Percentiles rank a stretch among this genome's conserved stretches.
These are phyloP conservation scores for Eulemur rubriventer DNA, from an alignment of 2,797 vertebrate genomes.

Conservation along the genomic window DNA sequence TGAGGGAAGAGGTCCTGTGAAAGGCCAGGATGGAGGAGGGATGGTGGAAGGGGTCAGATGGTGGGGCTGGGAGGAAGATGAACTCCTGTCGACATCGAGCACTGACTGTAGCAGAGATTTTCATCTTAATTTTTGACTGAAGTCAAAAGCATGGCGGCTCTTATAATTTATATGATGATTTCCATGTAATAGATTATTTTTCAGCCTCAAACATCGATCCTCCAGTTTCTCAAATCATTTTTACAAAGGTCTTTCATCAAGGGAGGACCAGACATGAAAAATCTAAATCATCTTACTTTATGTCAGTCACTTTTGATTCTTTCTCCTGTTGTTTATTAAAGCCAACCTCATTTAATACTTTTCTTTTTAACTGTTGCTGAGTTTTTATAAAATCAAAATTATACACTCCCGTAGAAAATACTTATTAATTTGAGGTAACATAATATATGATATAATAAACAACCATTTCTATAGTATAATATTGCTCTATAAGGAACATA, in stretches of 20 bases:
- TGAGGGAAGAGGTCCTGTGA: not conserved
- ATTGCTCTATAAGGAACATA: not conserved
- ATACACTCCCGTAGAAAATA: not conserved
- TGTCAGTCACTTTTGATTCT: not conserved
- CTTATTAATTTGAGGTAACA: not conserved
- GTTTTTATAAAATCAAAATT: slow-evolving; percentile 28
- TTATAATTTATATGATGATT: not conserved
- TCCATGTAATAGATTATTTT: not conserved
- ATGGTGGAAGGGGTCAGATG: too few species aligned
- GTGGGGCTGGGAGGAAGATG: not conserved
- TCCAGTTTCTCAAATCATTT: not conserved
- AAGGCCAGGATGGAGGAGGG: not conserved
- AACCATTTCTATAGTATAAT: not conserved
- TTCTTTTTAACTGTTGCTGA: not conserved
- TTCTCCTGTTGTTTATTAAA: slow-evolving; percentile 10
- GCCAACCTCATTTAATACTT: not conserved
- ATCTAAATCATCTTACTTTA: not conserved
- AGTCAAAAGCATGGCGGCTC: not conserved
- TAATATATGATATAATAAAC: not conserved
- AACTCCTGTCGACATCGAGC: not conserved
- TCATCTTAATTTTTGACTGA: not conserved
- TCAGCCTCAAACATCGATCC: not conserved
- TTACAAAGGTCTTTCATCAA: not conserved
- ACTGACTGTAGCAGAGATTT: not conserved
- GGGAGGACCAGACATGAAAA: not conserved